These are phyloP conservation scores for Leptura quadrifasciata DNA, from an alignment of 2,888 invertebrate genomes.

Conservation along the genomic window DNA sequence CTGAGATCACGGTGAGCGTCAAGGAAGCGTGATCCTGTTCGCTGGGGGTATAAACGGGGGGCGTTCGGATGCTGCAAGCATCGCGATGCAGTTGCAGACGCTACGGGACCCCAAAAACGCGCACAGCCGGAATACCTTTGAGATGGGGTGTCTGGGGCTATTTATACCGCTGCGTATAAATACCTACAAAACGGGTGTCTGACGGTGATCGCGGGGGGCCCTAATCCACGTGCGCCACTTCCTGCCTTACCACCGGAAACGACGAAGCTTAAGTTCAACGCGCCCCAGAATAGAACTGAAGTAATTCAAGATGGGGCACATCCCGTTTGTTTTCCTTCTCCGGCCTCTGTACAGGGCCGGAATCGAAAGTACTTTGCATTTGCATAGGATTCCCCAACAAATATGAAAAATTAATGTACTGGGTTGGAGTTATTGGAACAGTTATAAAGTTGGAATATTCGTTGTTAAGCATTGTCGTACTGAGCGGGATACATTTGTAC, in stretches of 20 bases:
- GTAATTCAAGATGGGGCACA: slow-evolving; percentile 40
- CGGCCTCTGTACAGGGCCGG: slow-evolving; percentile 8
- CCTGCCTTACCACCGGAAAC: slow-evolving; percentile 53
- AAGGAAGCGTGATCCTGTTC: slow-evolving; percentile 11
- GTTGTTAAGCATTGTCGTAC: too few species aligned
- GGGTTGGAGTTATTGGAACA: too few species aligned
- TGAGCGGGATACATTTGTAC: too few species aligned
- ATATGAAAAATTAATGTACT: too few species aligned
- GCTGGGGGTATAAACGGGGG: slow-evolving; percentile 8
- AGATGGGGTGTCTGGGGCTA: slow-evolving; percentile 36
- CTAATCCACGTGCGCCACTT: slow-evolving; percentile 54
- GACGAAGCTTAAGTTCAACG: slow-evolving; percentile 45
- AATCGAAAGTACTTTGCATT: background rate
- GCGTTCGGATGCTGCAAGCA: background rate
- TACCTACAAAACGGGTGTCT: slow-evolving; percentile 32
- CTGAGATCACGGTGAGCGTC: background rate
- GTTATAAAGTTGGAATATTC: too few species aligned
- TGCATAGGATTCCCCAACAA: background rate
- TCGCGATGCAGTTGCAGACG: slow-evolving; percentile 24
- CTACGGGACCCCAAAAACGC: slow-evolving; percentile 21
- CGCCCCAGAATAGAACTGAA: slow-evolving; percentile 41
- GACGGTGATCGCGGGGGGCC: slow-evolving; percentile 43
- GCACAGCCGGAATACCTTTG: slow-evolving; percentile 25
- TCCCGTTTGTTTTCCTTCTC: slow-evolving; percentile 32
- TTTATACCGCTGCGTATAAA: slow-evolving; percentile 32